Percentiles rank a stretch among this genome's conserved stretches.
Conservation (phyloP, 2,888 invertebrate species). For the Stenurella melanura region DNA sequence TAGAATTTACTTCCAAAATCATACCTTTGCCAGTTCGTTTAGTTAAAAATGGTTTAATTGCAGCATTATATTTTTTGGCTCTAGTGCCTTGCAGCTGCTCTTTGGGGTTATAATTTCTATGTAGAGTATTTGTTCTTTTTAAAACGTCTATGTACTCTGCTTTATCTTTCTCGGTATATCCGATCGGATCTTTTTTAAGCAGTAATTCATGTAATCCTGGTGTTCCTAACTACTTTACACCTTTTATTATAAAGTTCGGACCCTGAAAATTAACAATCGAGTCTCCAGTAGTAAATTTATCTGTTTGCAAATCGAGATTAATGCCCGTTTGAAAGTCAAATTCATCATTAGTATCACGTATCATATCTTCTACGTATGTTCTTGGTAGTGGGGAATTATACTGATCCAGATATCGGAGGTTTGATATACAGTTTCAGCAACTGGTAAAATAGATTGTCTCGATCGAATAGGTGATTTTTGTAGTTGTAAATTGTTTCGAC, state of each 20-base stretch:
- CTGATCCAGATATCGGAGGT: neutral
- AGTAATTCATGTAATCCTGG: too few species aligned
- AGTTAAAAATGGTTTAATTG: neutral
- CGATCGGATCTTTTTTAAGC: too few species aligned
- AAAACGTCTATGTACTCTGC: neutral
- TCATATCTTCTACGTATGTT: neutral
- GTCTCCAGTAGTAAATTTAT: too few species aligned
- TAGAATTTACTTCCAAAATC: neutral
- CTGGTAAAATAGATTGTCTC: too few species aligned
- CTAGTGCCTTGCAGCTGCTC: neutral
- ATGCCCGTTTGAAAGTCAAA: neutral
- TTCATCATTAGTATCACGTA: neutral
- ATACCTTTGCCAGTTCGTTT: neutral
- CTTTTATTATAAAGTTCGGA: too few species aligned
- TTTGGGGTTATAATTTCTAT: neutral
- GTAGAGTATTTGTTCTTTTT: neutral
- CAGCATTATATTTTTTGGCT: neutral
- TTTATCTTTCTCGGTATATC: neutral
- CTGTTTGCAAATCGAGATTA: neutral
- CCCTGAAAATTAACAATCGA: too few species aligned
- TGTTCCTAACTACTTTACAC: too few species aligned
- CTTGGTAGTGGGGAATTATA: neutral
- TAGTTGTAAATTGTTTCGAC: too few species aligned
- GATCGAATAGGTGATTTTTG: neutral
- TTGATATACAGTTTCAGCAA: too few species aligned